phyloP scores from a whole-genome alignment of 2,113 vertebrate genomes.

The Toxotes chatareus region DNA sequence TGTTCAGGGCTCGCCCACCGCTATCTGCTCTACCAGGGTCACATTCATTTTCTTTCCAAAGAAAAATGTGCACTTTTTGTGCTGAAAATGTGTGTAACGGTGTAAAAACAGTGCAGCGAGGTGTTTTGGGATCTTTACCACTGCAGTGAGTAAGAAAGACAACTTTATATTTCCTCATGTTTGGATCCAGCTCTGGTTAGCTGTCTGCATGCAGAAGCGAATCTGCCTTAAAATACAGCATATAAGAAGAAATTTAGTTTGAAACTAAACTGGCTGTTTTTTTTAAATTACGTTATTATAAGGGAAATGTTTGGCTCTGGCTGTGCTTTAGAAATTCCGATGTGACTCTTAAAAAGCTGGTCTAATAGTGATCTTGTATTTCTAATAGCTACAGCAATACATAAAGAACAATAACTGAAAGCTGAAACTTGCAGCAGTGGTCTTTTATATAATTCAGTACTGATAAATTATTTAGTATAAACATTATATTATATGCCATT shows the following conservation, averaged over 20 bases:
- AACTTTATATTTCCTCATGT: conserved; percentile 40
- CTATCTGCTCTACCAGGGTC: conserved; percentile 78
- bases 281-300: not conserved
- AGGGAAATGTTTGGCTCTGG: not conserved
- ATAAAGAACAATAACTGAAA: not conserved
- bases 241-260: not conserved
- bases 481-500: not conserved
- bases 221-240: not conserved
- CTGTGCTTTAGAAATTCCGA: not conserved
- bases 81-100: conserved; percentile 58
- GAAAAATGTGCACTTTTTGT: conserved; percentile 67
- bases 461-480: not conserved
- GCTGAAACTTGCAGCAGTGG: not conserved
- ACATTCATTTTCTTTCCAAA: conserved; percentile 77
- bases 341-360: not conserved
- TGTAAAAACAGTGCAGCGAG: conserved; percentile 63
- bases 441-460: not conserved
- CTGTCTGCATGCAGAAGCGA: conserved; percentile 15
- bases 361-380: not conserved
- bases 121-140: conserved; percentile 62
- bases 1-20: conserved; percentile 81
- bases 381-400: not conserved
- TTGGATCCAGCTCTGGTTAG: conserved; percentile 10
- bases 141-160: conserved; percentile 45
- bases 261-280: not conserved